phyloP scores from a whole-genome alignment of 1,140 invertebrate species.

The Macrobrachium nipponense region DNA sequence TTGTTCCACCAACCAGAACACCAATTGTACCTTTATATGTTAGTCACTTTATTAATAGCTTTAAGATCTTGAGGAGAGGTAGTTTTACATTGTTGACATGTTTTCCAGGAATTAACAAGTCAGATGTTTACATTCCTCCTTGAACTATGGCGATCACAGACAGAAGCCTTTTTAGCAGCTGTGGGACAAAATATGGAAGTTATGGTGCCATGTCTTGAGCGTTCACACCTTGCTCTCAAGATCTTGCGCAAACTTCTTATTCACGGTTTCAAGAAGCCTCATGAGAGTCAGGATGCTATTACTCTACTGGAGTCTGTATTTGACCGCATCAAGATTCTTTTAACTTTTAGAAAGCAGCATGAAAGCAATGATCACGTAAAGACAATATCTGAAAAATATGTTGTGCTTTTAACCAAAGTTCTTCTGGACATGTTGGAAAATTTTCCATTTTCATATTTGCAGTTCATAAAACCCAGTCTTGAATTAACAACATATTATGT shows the following conservation, averaged over 20 bases:
- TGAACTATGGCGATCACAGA: constrained; percentile 61
- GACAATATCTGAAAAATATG: constrained; percentile 82
- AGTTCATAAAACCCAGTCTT: constrained; percentile 81
- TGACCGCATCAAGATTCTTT: constrained; percentile 73
- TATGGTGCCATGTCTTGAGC: constrained; percentile 73
- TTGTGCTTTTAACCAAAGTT: constrained; percentile 78
- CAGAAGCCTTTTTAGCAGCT: constrained; percentile 66
- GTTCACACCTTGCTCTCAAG: constrained; percentile 80
- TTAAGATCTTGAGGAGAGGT: not conserved
- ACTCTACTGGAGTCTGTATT: constrained; percentile 75
- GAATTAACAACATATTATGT: constrained; percentile 87
- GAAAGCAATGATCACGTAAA: constrained; percentile 71
- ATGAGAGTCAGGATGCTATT: constrained; percentile 79
- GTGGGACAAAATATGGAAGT: constrained; percentile 51
- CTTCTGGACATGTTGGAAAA: constrained; percentile 79
- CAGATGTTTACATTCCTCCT: constrained; percentile 62
- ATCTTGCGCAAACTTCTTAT: constrained; percentile 86
- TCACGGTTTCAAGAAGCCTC: constrained; percentile 83
- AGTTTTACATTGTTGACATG: not conserved
- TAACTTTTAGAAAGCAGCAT: constrained; percentile 60
- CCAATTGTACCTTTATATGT: too few relatives aligned
- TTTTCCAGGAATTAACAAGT: constrained; percentile 61
- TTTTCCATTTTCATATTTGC: constrained; percentile 83
- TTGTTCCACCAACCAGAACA: too few relatives aligned
- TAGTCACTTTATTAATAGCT: too few relatives aligned